Evolutionary conservation across 2,888 invertebrate species (phyloP), one percentile per base, ranked within the genome.

Genomic region (Macrosoma leucophasiata): DNA sequence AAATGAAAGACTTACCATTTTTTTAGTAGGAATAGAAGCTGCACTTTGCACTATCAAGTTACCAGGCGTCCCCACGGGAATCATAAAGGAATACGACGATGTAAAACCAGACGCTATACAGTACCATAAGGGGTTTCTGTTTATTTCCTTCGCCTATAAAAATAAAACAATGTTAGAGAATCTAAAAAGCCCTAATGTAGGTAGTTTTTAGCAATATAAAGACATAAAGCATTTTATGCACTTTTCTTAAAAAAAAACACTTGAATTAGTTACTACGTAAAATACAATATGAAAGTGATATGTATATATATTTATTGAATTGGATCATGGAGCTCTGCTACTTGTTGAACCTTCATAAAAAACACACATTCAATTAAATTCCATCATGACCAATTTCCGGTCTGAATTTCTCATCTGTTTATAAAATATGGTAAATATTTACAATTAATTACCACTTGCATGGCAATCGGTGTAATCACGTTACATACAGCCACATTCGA

Each of bases 61-160:
- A 0, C 86, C 84, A 2, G 88, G 87, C 2, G 88, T 87, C 1
- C 87, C 87, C 3, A 86, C 86, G 0, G 88, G 87, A 2, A 87
- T 45, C 59, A 82, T 71, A 33, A 82, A 87, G 25, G 71, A 69
- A 30, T 41, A 75, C 0, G 81, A 81, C 0, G 77, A 53, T 1
- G 65, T 39, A 8, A 58, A 40, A 2, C 79, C 81, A 5, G 66
- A 48, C 1, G 64, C 56, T 2, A 76, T 14, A 18, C 46, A 43
- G 31, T 68, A 79, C 67, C 62, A 62, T 3, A 81, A 25, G 0
- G 79, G 78, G 35, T 73, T 70, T 12, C 41, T 13, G 0, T 49
- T 33, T 1, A 69, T 52, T 50, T 68, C 55, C 19, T 43, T 46
- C 0, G 77, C 79, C 81, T 79, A 53, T 37, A 46, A 42, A 12